phyloP scores from a whole-genome alignment of 2,113 vertebrate genomes.

The Notiomystis cincta region DNA sequence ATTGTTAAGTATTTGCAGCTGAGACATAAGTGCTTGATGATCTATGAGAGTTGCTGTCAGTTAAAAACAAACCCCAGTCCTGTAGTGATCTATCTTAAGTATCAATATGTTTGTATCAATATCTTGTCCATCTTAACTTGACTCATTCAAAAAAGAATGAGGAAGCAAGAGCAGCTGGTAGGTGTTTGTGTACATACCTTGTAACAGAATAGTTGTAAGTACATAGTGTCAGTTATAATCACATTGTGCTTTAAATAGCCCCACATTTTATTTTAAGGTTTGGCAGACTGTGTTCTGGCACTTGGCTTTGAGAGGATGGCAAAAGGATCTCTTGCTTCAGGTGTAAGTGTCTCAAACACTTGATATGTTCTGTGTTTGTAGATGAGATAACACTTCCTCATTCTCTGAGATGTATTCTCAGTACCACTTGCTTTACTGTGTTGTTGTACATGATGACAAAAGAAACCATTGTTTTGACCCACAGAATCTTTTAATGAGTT shows the following conservation, averaged over 20 bases:
- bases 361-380: not conserved
- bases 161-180: not conserved
- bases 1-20: not conserved
- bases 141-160: not conserved
- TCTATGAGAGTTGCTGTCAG: not conserved
- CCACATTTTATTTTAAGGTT: conserved; percentile 73
- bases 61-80: not conserved
- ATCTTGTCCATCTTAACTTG: not conserved
- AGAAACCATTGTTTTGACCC: not conserved
- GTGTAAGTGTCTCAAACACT: conserved; percentile 68
- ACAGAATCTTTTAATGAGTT: not conserved
- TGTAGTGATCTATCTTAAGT: not conserved
- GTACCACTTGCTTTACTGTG: not conserved
- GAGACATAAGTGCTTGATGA: not conserved
- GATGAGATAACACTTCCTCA: not conserved
- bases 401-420: not conserved
- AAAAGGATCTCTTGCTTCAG: conserved; percentile 71
- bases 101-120: not conserved
- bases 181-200: not conserved
- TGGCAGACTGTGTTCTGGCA: conserved; percentile 88
- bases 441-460: not conserved
- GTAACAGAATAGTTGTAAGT: not conserved
- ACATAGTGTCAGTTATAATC: not conserved
- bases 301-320: conserved; percentile 97
- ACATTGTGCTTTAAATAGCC: not conserved